Percentiles rank a stretch among this genome's conserved stretches.
Conservation (phyloP, 1,140 invertebrate species). For the Drosophila lacertosa region DNA sequence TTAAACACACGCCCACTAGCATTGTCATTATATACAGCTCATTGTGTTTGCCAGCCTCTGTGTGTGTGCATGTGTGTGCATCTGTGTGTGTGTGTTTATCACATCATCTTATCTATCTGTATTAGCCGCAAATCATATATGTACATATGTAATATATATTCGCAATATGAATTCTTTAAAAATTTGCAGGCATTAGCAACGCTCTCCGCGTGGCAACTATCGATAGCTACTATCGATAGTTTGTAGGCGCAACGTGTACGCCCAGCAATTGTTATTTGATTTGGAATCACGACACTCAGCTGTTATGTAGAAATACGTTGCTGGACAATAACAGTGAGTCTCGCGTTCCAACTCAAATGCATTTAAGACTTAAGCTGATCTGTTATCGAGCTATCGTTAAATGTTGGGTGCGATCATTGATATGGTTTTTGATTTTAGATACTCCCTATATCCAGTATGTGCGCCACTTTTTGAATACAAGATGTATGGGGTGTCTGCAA, state of each 20-base stretch:
- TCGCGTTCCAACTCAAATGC: conserved; percentile 40
- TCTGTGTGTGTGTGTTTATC: conserved; percentile 13
- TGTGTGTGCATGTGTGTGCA: background rate
- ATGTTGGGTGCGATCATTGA: background rate
- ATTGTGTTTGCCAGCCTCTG: too few species aligned
- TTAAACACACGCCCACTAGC: conserved; percentile 8
- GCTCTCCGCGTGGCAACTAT: background rate
- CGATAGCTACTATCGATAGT: background rate
- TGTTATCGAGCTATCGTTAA: background rate
- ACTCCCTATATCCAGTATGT: conserved; percentile 60
- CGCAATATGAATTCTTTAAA: conserved; percentile 55
- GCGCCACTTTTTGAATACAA: conserved; percentile 25
- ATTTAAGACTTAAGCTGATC: conserved; percentile 24
- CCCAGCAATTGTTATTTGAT: conserved; percentile 31
- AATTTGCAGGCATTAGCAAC: conserved; percentile 28
- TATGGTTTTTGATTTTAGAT: conserved; percentile 43
- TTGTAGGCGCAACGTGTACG: too few species aligned
- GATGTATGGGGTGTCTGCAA: conserved; percentile 48
- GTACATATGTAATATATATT: conserved; percentile 1
- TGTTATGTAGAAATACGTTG: conserved; percentile 30
- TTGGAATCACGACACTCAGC: conserved; percentile 52
- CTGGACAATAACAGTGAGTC: conserved; percentile 42
- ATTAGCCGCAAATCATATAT: too few species aligned
- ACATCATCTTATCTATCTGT: conserved; percentile 50
- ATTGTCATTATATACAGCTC: conserved; percentile 15